Evolutionary conservation across 2,888 invertebrate species (phyloP).

Genomic region (Parochlus steinenii): DNA sequence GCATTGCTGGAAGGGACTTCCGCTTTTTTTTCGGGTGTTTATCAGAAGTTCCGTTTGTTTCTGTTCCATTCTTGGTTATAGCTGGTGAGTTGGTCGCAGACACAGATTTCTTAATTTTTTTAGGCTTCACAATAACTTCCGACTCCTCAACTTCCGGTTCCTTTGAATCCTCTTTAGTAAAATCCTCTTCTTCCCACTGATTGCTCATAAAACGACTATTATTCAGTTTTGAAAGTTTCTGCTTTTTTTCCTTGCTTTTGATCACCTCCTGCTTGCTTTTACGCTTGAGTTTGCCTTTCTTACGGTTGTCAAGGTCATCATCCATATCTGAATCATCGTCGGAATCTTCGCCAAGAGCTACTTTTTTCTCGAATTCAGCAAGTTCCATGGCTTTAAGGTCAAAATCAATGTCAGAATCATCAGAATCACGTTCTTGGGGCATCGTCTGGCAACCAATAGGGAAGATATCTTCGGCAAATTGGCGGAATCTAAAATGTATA

Average conservation of each 20-base stretch:
- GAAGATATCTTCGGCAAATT: constrained; percentile 42
- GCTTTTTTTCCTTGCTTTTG: constrained; percentile 22
- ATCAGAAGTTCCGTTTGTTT: neutral
- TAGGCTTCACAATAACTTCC: constrained; percentile 25
- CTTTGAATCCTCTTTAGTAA: constrained; percentile 22
- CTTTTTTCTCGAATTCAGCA: constrained; percentile 34
- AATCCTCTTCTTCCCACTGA: constrained; percentile 22
- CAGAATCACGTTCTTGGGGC: constrained; percentile 25
- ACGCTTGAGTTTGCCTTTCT: constrained; percentile 23
- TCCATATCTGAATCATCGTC: constrained; percentile 17
- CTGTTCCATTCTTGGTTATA: neutral
- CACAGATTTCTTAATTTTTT: constrained; percentile 19
- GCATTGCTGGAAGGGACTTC: constrained; percentile 5
- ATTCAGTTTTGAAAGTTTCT: constrained; percentile 17
- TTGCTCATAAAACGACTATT: constrained; percentile 23
- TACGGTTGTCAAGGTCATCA: constrained; percentile 16
- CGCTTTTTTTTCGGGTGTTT: constrained; percentile 1
- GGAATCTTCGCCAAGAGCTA: constrained; percentile 26
- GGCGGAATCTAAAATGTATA: constrained; percentile 35
- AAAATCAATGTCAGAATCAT: constrained; percentile 19
- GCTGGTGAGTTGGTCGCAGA: too few species aligned
- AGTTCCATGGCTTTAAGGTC: constrained; percentile 29
- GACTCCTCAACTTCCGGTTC: constrained; percentile 23
- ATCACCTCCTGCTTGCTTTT: constrained; percentile 30
- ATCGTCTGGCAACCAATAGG: constrained; percentile 46